phyloP scores from a whole-genome alignment of 2,113 vertebrate genomes.

The Eurypyga helias region DNA sequence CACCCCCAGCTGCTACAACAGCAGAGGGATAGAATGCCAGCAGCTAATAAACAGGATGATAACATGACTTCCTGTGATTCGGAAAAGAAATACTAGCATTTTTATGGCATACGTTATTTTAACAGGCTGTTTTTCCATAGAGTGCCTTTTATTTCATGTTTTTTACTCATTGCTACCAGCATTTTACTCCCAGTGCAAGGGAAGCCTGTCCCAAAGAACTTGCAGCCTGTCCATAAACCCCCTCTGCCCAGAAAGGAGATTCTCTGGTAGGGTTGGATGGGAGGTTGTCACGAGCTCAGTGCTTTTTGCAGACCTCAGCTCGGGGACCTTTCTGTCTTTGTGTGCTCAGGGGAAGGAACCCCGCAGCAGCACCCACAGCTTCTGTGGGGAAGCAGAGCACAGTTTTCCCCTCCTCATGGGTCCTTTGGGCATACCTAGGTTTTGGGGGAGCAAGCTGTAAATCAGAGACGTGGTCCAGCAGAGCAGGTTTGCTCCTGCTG shows the following conservation, averaged over 20 bases:
- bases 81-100: neutral
- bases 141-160: neutral
- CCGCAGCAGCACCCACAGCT: rapidly evolving
- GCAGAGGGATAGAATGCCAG: neutral
- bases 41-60: neutral
- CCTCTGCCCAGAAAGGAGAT: neutral
- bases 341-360: neutral
- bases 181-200: neutral
- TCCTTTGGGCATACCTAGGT: neutral
- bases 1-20: neutral
- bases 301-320: neutral
- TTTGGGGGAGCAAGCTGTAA: neutral
- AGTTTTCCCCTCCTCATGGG: rapidly evolving
- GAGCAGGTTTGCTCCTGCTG: neutral
- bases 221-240: neutral
- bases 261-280: neutral
- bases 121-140: neutral
- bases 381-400: neutral
- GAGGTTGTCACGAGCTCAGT: neutral
- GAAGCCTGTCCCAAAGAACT: neutral
- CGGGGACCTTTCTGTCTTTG: neutral
- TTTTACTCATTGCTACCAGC: neutral
- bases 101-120: neutral
- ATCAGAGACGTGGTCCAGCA: neutral
- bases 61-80: neutral